Percentiles rank a stretch among this genome's conserved stretches.
Conservation (phyloP, 2,888 invertebrate genomes). For the Ornithoptera alexandrae region DNA sequence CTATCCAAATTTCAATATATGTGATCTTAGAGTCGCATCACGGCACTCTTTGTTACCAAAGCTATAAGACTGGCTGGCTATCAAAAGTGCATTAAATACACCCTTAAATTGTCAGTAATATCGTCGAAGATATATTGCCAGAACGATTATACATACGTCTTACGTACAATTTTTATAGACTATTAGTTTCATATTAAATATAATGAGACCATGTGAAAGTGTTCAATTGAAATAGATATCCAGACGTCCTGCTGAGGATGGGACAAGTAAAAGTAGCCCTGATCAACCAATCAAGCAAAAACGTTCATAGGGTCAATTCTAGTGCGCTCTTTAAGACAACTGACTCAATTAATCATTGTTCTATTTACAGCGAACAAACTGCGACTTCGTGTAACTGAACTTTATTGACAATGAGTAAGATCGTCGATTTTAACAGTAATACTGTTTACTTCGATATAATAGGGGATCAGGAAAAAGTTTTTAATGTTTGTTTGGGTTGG, state of each 20-base stretch:
- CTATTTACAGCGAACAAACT: constrained; percentile 20
- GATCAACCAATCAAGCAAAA: constrained; percentile 7
- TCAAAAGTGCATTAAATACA: too few species aligned
- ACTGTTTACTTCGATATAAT: too few species aligned
- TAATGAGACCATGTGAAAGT: neutral
- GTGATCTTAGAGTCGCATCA: too few species aligned
- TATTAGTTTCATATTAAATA: neutral
- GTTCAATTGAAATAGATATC: constrained; percentile 5
- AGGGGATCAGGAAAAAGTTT: too few species aligned
- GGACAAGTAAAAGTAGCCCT: constrained; percentile 5
- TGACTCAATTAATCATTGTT: constrained; percentile 36
- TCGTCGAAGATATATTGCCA: too few species aligned
- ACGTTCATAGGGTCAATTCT: constrained; percentile 30
- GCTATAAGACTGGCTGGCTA: too few species aligned
- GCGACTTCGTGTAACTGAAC: constrained; percentile 24
- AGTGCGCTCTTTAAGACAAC: constrained; percentile 26
- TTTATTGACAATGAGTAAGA: constrained; percentile 17
- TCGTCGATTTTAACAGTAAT: neutral
- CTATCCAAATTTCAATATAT: too few species aligned
- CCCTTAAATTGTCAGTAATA: too few species aligned
- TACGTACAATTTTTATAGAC: too few species aligned
- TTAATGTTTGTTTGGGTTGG: too few species aligned
- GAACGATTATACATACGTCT: too few species aligned
- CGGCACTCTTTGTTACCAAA: too few species aligned
- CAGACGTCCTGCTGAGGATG: constrained; percentile 6